A percentile compares a stretch with the other conserved stretches of the same genome.
Evolutionary conservation across 2,797 vertebrate species (phyloP).

Genomic region (Mormyrus hasselquistii): DNA sequence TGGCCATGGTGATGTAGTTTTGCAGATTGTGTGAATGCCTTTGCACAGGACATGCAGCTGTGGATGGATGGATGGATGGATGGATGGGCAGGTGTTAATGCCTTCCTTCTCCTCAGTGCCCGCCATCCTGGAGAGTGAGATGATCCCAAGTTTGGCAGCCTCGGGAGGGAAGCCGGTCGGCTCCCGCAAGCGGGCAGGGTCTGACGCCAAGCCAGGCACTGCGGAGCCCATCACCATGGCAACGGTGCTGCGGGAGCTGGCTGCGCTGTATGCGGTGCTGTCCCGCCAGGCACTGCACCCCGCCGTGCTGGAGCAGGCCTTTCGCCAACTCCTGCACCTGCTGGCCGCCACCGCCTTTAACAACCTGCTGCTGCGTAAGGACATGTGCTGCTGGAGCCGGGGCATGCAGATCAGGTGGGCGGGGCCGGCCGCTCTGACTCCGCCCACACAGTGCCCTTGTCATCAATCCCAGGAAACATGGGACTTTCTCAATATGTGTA

Average conservation of each 20-base stretch:
- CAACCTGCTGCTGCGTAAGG: slow-evolving; percentile 68
- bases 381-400: slow-evolving; percentile 66
- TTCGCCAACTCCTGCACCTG: slow-evolving; percentile 64
- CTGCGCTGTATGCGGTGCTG: slow-evolving; percentile 46
- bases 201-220: slow-evolving; percentile 39
- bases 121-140: slow-evolving; percentile 68
- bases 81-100: not conserved
- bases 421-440: not conserved
- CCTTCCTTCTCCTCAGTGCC: slow-evolving; percentile 48
- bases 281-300: slow-evolving; percentile 49
- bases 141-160: slow-evolving; percentile 56
- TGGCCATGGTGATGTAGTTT: not conserved
- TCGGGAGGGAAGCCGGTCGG: slow-evolving; percentile 35
- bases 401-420: slow-evolving; percentile 71
- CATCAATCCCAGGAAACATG: not conserved
- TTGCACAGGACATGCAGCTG: not conserved
- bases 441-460: not conserved
- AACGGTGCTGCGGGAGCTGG: slow-evolving; percentile 58
- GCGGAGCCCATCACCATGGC: slow-evolving; percentile 51
- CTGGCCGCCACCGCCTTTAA: slow-evolving; percentile 61
- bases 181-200: slow-evolving; percentile 47
- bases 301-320: slow-evolving; percentile 53
- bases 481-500: not conserved
- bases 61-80: not conserved
- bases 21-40: not conserved